phyloP scores from a whole-genome alignment of 2,797 vertebrate species.

The Momotus momota region DNA sequence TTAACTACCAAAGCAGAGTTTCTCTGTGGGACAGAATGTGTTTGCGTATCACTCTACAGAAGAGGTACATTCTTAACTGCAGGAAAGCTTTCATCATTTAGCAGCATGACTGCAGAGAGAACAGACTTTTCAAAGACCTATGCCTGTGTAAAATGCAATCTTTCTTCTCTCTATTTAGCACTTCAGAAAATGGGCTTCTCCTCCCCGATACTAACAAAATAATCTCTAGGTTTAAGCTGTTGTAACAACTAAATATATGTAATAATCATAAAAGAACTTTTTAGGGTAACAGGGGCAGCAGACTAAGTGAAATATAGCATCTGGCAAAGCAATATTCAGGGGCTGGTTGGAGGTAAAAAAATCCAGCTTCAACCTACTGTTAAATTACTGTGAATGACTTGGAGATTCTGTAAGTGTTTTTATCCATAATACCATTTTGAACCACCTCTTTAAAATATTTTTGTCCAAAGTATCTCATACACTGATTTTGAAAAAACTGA shows the following conservation, averaged over 20 bases:
- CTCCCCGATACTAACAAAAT: neutral
- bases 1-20: neutral
- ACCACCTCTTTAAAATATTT: neutral
- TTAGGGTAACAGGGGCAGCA: neutral
- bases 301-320: neutral
- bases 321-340: neutral
- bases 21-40: neutral
- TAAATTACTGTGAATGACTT: neutral
- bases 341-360: neutral
- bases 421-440: neutral
- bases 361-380: neutral
- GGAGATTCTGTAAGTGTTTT: neutral
- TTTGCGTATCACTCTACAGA: neutral
- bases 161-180: neutral
- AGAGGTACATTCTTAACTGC: neutral
- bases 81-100: neutral
- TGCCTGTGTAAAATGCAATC: neutral
- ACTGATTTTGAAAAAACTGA: neutral
- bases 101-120: neutral
- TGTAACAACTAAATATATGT: neutral
- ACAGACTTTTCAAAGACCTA: neutral
- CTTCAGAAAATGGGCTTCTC: neutral
- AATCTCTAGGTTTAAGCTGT: neutral
- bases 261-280: neutral
- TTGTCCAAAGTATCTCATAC: neutral